These are phyloP conservation scores for Ochropleura plecta DNA, from an alignment of 2,888 invertebrate species.

Conservation along the genomic window DNA sequence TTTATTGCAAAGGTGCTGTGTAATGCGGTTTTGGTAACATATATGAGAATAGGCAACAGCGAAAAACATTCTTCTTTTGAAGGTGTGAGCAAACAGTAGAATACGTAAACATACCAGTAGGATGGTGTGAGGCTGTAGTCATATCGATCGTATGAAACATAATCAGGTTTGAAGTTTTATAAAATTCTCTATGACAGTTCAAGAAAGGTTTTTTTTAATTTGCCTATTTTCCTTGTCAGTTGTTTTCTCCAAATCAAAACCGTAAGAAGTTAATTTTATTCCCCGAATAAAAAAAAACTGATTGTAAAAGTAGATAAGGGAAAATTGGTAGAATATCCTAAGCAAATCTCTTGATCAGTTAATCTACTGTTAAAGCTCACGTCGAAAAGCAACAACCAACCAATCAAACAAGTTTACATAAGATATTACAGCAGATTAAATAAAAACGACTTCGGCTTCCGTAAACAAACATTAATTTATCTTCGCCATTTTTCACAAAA, in stretches of 20 bases:
- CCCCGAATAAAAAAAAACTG: not conserved
- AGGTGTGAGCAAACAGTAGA: not conserved
- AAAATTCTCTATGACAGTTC: not conserved
- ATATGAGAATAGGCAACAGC: not conserved
- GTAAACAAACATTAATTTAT: not conserved
- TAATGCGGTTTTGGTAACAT: conserved; percentile 15
- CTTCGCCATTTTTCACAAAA: not conserved
- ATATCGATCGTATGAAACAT: not conserved
- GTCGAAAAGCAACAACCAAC: not conserved
- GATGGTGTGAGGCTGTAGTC: not conserved
- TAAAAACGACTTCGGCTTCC: not conserved
- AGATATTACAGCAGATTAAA: not conserved
- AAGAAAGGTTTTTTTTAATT: not conserved
- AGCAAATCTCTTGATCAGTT: not conserved
- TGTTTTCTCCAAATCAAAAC: not conserved
- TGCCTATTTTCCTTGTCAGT: not conserved
- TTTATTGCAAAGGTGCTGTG: conserved; percentile 3
- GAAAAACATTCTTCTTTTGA: not conserved
- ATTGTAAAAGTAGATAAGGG: too few relatives aligned
- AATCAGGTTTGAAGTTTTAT: not conserved
- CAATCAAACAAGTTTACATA: not conserved
- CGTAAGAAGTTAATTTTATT: not conserved
- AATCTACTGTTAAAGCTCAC: not conserved
- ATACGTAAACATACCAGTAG: too few relatives aligned
- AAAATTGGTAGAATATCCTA: not conserved